These are phyloP conservation scores for Leiothrix lutea DNA, from an alignment of 2,113 vertebrate genomes.

Conservation along the genomic window DNA sequence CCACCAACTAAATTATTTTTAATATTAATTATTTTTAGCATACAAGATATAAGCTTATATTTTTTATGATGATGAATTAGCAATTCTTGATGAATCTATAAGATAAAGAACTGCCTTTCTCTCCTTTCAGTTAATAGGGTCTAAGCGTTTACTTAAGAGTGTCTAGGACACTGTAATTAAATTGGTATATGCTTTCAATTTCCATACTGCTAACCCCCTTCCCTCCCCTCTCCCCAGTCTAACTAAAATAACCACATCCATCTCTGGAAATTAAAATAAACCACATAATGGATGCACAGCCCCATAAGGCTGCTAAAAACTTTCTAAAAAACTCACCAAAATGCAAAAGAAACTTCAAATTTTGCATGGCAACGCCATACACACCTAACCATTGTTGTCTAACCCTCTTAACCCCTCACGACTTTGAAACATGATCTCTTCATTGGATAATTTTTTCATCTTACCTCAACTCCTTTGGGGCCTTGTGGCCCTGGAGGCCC, in stretches of 20 bases:
- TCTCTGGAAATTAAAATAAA: constrained; percentile 19
- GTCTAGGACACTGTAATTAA: background rate
- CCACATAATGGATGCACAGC: background rate
- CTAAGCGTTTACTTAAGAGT: background rate
- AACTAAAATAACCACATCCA: background rate
- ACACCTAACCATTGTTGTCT: background rate
- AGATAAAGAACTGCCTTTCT: background rate
- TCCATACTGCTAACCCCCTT: background rate
- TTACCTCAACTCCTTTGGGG: constrained; percentile 91
- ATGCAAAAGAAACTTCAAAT: background rate
- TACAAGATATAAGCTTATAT: background rate
- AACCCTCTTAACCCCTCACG: background rate
- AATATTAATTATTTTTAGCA: background rate
- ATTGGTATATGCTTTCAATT: background rate
- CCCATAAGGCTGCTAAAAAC: background rate
- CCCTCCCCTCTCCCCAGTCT: background rate
- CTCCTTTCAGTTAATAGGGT: background rate
- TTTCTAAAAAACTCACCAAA: background rate
- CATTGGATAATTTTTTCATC: background rate
- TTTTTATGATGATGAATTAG: background rate
- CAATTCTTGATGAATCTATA: background rate
- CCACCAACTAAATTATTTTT: background rate
- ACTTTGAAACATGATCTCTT: background rate
- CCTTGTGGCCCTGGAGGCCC: constrained; percentile 87
- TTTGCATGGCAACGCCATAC: background rate